Evolutionary conservation across 2,797 vertebrate species (phyloP).

Genomic region (Acanthurus tractus): DNA sequence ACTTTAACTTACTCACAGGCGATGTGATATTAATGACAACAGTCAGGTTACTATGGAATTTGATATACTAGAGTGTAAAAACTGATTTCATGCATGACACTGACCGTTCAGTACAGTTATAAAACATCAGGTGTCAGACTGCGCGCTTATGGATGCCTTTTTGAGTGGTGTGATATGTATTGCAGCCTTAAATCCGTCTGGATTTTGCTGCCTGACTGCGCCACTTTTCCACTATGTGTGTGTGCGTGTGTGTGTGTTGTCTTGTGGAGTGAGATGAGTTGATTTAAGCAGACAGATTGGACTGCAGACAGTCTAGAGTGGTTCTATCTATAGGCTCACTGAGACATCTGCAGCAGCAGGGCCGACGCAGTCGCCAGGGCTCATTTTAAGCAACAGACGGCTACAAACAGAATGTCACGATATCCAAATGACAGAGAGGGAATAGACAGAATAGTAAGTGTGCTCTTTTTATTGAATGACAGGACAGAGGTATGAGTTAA

Average conservation of each 20-base stretch:
- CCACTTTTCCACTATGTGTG: slow-evolving; percentile 3
- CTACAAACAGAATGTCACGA: slow-evolving; percentile 25
- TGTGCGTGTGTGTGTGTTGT: neutral
- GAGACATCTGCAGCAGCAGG: slow-evolving; percentile 68
- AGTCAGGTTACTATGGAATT: slow-evolving; percentile 30
- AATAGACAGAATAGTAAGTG: slow-evolving; percentile 31
- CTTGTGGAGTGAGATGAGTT: slow-evolving; percentile 48
- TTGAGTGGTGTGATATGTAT: slow-evolving; percentile 11
- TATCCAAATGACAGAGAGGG: slow-evolving; percentile 58
- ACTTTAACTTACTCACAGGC: slow-evolving; percentile 35
- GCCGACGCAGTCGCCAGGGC: slow-evolving; percentile 53
- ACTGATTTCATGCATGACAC: neutral
- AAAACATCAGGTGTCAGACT: neutral
- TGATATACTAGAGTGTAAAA: slow-evolving; percentile 21
- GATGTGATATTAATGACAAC: slow-evolving; percentile 31
- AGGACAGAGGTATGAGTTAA: slow-evolving; percentile 24
- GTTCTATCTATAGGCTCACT: slow-evolving; percentile 66
- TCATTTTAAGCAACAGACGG: slow-evolving; percentile 54
- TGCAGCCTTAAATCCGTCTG: slow-evolving; percentile 6
- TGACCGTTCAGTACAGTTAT: neutral
- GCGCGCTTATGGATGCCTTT: neutral
- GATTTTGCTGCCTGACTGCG: slow-evolving; percentile 16
- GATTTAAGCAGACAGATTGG: slow-evolving; percentile 49
- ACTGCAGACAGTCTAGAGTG: slow-evolving; percentile 35
- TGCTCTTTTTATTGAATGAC: slow-evolving; percentile 34